phyloP scores from a whole-genome alignment of 2,797 vertebrate genomes.

The Nasua narica region DNA sequence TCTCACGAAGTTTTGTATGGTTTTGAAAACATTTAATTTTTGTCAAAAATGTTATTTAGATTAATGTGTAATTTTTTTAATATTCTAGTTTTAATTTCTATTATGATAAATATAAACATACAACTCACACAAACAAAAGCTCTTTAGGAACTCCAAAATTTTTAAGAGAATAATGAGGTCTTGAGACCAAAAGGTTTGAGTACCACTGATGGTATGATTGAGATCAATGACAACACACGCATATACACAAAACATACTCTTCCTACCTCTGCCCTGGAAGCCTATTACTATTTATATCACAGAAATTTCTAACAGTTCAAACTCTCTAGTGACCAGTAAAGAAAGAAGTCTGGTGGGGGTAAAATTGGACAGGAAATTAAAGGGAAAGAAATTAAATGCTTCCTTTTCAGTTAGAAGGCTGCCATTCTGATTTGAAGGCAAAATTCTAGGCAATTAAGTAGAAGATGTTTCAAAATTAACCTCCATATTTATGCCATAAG shows the following conservation, averaged over 20 bases:
- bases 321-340: constrained; percentile 57
- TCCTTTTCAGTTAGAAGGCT: constrained; percentile 66
- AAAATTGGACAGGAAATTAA: constrained; percentile 64
- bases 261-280: constrained; percentile 45
- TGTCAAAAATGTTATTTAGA: constrained; percentile 33
- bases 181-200: constrained; percentile 35
- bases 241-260: not conserved
- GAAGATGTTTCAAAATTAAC: constrained; percentile 50
- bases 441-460: constrained; percentile 57
- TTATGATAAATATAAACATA: constrained; percentile 17
- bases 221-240: not conserved
- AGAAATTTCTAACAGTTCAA: constrained; percentile 69
- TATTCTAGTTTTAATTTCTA: constrained; percentile 29
- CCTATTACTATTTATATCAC: constrained; percentile 68
- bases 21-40: constrained; percentile 36
- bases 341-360: constrained; percentile 59
- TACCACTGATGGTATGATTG: not conserved
- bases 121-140: constrained; percentile 20
- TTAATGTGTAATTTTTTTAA: not conserved
- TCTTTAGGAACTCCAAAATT: not conserved
- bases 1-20: not conserved
- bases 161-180: constrained; percentile 20
- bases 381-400: constrained; percentile 60
- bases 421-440: constrained; percentile 57
- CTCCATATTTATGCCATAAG: constrained; percentile 43